Evolutionary conservation across 2,888 invertebrate genomes (phyloP).

Genomic region (Antitype chi): DNA sequence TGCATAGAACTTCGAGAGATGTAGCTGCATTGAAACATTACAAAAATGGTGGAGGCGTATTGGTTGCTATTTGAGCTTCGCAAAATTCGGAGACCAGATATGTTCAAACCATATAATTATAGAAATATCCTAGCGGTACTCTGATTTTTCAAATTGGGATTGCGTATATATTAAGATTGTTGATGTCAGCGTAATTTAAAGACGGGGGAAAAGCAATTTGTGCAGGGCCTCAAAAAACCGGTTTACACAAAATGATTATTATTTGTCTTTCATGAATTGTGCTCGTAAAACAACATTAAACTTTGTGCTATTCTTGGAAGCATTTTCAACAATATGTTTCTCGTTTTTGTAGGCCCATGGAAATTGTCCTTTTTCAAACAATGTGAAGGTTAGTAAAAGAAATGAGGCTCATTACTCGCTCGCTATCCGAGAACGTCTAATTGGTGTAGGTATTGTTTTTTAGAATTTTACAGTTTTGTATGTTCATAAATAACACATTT

Average conservation of each 20-base stretch:
- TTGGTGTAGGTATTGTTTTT: slow-evolving; percentile 52
- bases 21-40: neutral
- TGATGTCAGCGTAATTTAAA: slow-evolving; percentile 10
- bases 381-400: slow-evolving; percentile 52
- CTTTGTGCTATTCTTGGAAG: slow-evolving; percentile 24
- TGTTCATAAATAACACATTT: slow-evolving; percentile 23
- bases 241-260: slow-evolving; percentile 11
- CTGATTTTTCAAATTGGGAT: slow-evolving; percentile 18
- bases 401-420: slow-evolving; percentile 58
- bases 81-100: neutral
- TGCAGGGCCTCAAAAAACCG: neutral
- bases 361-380: slow-evolving; percentile 56
- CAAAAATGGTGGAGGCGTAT: neutral
- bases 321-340: slow-evolving; percentile 39
- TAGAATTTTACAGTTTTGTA: slow-evolving; percentile 6
- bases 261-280: slow-evolving; percentile 22
- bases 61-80: neutral
- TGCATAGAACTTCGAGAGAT: neutral
- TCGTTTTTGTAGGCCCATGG: slow-evolving; percentile 44
- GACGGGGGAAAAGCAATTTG: slow-evolving; percentile 12
- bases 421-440: slow-evolving; percentile 56
- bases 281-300: slow-evolving; percentile 21
- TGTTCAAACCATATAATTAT: slow-evolving; percentile 1
- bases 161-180: neutral
- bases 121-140: neutral